Conservation (phyloP, 2,113 vertebrate genomes). For the Geothlypis trichas region DNA sequence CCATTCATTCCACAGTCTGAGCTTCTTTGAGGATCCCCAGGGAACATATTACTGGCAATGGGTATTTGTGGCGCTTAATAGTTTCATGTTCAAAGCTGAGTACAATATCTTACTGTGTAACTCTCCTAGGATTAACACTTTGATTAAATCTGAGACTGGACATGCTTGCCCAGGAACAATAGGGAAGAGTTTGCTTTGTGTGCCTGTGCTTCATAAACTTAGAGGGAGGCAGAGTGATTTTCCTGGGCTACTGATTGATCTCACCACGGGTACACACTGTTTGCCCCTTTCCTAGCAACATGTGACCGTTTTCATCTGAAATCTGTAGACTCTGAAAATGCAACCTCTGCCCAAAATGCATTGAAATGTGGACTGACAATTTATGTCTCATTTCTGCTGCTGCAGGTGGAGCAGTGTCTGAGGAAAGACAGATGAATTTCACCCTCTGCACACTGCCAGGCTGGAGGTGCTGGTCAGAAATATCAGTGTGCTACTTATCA, state of each 20-base stretch:
- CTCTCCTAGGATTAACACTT: constrained; percentile 66
- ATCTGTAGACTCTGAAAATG: neutral
- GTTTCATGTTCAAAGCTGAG: constrained; percentile 58
- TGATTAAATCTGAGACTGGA: constrained; percentile 60
- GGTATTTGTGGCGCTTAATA: constrained; percentile 56
- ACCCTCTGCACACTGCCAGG: neutral
- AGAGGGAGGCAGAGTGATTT: neutral
- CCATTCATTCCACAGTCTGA: constrained; percentile 44
- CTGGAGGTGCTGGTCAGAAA: neutral
- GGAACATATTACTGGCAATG: constrained; percentile 30
- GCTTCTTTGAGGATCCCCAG: constrained; percentile 27
- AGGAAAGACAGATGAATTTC: neutral
- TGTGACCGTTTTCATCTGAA: neutral
- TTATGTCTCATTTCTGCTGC: neutral
- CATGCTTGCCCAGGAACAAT: neutral
- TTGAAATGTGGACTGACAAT: neutral
- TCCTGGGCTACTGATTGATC: neutral
- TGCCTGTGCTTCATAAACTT: neutral
- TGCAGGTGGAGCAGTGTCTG: neutral
- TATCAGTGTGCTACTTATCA: neutral
- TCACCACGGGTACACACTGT: accelerated
- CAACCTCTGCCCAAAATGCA: neutral
- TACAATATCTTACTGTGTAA: constrained; percentile 68
- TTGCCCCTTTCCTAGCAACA: neutral
- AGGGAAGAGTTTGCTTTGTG: constrained; percentile 43